Conservation (phyloP, 1,140 invertebrate genomes). For the Laupala kohalensis region DNA sequence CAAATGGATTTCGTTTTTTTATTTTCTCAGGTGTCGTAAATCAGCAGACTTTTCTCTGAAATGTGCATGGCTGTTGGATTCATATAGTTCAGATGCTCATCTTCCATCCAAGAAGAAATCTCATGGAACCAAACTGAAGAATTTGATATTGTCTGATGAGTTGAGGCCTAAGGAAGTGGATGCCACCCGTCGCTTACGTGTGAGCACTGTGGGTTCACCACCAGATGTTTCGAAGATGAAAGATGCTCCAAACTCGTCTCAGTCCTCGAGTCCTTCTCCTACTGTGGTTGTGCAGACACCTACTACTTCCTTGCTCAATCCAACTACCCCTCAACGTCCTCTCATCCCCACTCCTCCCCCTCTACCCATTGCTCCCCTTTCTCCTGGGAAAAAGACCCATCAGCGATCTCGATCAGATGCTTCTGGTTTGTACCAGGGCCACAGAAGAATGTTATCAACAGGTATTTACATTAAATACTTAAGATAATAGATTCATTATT, state of each 20-base stretch:
- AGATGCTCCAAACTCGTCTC: background rate
- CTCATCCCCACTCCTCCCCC: slow-evolving; percentile 25
- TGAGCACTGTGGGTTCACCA: slow-evolving; percentile 6
- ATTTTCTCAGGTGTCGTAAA: slow-evolving; percentile 63
- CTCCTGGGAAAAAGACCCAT: slow-evolving; percentile 47
- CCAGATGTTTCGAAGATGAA: slow-evolving; percentile 10
- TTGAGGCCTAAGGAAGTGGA: slow-evolving; percentile 36
- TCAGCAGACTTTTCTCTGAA: slow-evolving; percentile 91
- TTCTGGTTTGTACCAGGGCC: slow-evolving; percentile 44
- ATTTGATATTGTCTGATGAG: slow-evolving; percentile 78
- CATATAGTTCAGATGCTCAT: slow-evolving; percentile 65
- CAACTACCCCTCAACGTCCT: background rate
- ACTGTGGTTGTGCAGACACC: background rate
- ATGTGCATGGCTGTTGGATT: slow-evolving; percentile 89
- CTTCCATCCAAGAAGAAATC: slow-evolving; percentile 67
- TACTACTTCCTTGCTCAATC: too few species aligned
- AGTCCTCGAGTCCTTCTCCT: background rate
- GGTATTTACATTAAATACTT: slow-evolving; percentile 5
- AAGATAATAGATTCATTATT: too few species aligned
- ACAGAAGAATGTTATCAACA: slow-evolving; percentile 14
- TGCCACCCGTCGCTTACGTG: background rate
- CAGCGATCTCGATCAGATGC: slow-evolving; percentile 86
- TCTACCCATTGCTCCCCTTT: slow-evolving; percentile 20
- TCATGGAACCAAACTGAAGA: slow-evolving; percentile 72
- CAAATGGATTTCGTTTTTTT: background rate